Conservation (phyloP, 2,797 vertebrate species). For the Falco biarmicus region DNA sequence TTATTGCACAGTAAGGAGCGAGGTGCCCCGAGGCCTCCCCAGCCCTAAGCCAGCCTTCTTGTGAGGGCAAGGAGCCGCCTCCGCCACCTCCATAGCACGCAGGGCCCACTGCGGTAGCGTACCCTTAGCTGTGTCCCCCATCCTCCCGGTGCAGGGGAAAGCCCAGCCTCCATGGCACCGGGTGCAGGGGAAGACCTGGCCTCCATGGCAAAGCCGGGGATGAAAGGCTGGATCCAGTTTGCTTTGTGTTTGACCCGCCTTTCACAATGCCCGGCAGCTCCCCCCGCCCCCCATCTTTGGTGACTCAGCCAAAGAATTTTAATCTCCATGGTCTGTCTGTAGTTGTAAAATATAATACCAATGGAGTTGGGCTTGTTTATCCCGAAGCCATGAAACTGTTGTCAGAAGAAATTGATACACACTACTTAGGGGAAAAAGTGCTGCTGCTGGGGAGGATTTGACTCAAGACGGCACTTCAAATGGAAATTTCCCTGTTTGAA, state of each 20-base stretch:
- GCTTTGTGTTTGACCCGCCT: not conserved
- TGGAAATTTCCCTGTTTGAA: conserved; percentile 71
- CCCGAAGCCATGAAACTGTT: conserved; percentile 37
- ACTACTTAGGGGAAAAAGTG: not conserved
- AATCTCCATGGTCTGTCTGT: conserved; percentile 2
- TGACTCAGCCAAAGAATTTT: conserved; percentile 56
- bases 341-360: conserved; percentile 35
- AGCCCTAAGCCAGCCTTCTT: not conserved
- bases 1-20: not conserved
- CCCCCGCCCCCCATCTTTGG: not conserved
- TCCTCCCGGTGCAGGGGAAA: not conserved
- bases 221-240: not conserved
- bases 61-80: not conserved
- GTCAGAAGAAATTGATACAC: conserved; percentile 59
- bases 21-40: not conserved
- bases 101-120: rapidly evolving
- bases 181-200: rapidly evolving
- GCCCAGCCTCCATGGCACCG: not conserved
- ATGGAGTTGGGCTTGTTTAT: conserved; percentile 34
- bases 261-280: not conserved
- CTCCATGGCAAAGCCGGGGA: not conserved
- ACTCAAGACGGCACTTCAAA: conserved; percentile 63
- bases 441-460: conserved; percentile 50
- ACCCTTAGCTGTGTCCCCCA: rapidly evolving
- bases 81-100: rapidly evolving